A percentile compares a stretch with the other conserved stretches of the same genome.
These are phyloP conservation scores for Tenthredo amoena DNA, from an alignment of 2,888 invertebrate genomes.

Conservation along the genomic window DNA sequence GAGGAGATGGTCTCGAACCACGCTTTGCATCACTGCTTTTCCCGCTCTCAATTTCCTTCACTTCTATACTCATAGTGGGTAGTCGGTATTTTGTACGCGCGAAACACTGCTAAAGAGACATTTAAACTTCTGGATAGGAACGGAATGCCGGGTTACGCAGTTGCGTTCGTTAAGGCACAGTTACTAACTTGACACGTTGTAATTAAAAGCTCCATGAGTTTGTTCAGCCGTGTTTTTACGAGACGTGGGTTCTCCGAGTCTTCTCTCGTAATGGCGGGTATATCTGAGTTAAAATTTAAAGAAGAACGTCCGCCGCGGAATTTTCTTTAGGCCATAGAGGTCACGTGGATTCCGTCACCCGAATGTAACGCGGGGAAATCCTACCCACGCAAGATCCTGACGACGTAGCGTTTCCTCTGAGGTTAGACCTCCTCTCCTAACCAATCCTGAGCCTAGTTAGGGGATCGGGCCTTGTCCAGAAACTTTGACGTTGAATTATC, in stretches of 20 bases:
- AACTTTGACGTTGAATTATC: constrained; percentile 36
- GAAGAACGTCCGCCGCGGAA: neutral
- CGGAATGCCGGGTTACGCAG: neutral
- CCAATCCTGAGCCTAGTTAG: neutral
- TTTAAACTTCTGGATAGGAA: neutral
- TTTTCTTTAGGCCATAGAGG: neutral
- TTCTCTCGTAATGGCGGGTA: too few species aligned
- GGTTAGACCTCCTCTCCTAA: neutral
- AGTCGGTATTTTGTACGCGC: neutral
- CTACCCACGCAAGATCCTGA: neutral
- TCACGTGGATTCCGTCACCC: neutral
- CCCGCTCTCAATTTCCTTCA: neutral
- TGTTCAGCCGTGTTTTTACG: constrained; percentile 15
- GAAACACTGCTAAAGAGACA: constrained; percentile 8
- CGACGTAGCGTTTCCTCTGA: neutral
- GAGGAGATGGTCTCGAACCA: neutral
- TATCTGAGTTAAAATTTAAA: neutral
- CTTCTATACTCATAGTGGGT: neutral
- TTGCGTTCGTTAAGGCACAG: neutral
- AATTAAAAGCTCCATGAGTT: constrained; percentile 1
- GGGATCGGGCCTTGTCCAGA: constrained; percentile 19
- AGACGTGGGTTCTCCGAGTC: neutral
- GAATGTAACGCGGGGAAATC: neutral
- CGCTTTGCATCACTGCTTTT: neutral
- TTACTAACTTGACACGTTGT: constrained; percentile 10